A percentile compares a stretch with the other conserved stretches of the same genome.
Conservation (phyloP, 1,140 invertebrate genomes). For the Anagrus nilaparvatae region DNA sequence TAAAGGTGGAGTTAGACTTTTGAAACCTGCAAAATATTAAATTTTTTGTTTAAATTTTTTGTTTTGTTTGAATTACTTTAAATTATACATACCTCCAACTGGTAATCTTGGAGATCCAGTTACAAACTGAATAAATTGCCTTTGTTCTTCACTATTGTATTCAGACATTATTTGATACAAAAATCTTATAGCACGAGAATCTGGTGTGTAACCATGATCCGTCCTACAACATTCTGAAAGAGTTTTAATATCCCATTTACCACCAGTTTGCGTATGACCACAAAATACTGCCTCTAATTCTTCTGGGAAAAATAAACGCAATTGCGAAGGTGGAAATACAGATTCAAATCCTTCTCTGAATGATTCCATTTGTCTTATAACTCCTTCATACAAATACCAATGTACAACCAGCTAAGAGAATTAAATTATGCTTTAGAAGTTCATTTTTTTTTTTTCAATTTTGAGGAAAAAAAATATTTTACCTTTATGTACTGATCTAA, state of each 20-base stretch:
- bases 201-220: conserved; percentile 93
- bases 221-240: conserved; percentile 88
- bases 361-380: conserved; percentile 91
- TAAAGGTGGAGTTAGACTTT: conserved; percentile 85
- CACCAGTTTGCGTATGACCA: conserved; percentile 60
- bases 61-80: background rate
- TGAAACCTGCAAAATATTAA: conserved; percentile 65
- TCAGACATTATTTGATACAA: conserved; percentile 88
- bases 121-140: conserved; percentile 95
- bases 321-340: conserved; percentile 78
- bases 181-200: conserved; percentile 87
- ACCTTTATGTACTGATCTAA: conserved; percentile 89
- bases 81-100: conserved; percentile 72
- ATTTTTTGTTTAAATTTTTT: too few species aligned
- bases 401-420: conserved; percentile 52
- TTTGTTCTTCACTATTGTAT: conserved; percentile 82
- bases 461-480: conserved; percentile 17
- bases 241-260: conserved; percentile 79
- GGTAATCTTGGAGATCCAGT: conserved; percentile 95
- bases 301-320: conserved; percentile 92
- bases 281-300: conserved; percentile 97
- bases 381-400: conserved; percentile 53
- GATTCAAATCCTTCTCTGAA: conserved; percentile 95
- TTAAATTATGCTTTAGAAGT: conserved; percentile 5
- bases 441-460: conserved; percentile 4